These are phyloP conservation scores for Heliothis peltigera DNA, from an alignment of 2,888 invertebrate species.

Conservation along the genomic window DNA sequence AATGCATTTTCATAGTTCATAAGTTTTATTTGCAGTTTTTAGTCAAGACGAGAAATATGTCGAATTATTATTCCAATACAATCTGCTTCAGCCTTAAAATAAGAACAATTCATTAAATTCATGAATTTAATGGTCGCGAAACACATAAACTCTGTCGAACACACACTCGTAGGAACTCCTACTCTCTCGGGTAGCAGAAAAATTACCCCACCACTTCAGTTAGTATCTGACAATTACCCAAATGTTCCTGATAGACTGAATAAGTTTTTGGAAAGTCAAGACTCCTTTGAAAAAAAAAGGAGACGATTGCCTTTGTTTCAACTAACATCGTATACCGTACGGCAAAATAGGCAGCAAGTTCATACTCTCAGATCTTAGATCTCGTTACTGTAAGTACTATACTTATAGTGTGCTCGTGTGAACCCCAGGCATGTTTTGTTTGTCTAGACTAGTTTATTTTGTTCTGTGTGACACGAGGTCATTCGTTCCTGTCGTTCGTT, in stretches of 20 bases:
- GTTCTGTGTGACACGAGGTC: constrained; percentile 61
- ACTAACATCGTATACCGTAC: neutral
- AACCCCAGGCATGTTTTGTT: constrained; percentile 45
- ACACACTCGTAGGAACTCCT: too few relatives aligned
- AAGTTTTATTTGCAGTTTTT: constrained; percentile 24
- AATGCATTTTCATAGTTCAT: constrained; percentile 18
- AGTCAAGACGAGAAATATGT: too few relatives aligned
- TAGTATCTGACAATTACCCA: too few relatives aligned
- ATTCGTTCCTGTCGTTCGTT: constrained; percentile 63
- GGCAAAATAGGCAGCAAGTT: constrained; percentile 7
- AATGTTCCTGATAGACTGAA: too few relatives aligned
- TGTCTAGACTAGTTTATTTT: constrained; percentile 55
- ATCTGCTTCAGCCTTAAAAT: too few relatives aligned
- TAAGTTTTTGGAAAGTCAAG: too few relatives aligned
- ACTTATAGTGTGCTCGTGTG: constrained; percentile 6
- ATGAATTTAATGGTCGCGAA: too few relatives aligned
- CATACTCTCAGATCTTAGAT: constrained; percentile 8
- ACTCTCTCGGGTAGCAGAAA: too few relatives aligned
- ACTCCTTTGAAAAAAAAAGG: neutral
- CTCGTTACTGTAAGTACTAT: constrained; percentile 3
- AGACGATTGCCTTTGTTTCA: neutral
- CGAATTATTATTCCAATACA: too few relatives aligned
- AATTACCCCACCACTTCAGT: too few relatives aligned
- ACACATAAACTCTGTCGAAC: too few relatives aligned
- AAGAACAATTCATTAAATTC: too few relatives aligned